These are phyloP conservation scores for Pogonophryne albipinna DNA, from an alignment of 2,797 vertebrate genomes.

Conservation along the genomic window DNA sequence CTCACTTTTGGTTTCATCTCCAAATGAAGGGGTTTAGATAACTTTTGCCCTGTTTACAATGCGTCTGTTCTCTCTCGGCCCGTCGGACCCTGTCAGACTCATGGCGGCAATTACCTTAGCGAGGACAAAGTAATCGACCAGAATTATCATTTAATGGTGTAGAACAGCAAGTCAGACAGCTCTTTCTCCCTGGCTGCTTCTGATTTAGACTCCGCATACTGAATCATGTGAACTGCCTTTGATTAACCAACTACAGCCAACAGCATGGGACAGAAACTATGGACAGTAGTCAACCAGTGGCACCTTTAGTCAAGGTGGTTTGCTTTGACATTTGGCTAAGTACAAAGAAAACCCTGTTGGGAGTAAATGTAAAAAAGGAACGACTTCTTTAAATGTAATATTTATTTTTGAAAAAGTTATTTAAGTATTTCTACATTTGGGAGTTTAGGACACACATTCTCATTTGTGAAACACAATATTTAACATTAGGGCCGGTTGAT, in stretches of 20 bases:
- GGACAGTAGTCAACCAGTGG: not conserved
- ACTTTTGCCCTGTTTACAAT: not conserved
- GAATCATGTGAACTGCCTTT: conserved; percentile 1
- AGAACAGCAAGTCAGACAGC: not conserved
- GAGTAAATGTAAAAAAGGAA: not conserved
- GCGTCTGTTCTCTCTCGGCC: too few species aligned
- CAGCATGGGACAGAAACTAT: not conserved
- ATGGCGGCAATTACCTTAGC: not conserved
- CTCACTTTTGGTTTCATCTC: conserved; percentile 16
- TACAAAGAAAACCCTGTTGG: conserved; percentile 13
- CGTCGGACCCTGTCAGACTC: not conserved
- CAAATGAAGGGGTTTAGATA: conserved; percentile 1
- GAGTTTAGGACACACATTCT: not conserved
- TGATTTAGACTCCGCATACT: not conserved
- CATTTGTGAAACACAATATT: not conserved
- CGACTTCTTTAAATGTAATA: too few species aligned
- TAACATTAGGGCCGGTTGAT: not conserved
- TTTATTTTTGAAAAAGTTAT: not conserved
- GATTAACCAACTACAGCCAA: not conserved
- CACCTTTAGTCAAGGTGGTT: conserved; percentile 5
- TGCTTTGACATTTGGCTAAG: conserved; percentile 2
- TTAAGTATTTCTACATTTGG: conserved; percentile 3
- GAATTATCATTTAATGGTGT: not conserved
- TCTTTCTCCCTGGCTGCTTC: not conserved
- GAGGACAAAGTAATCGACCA: not conserved